Conservation (phyloP, 2,797 vertebrate genomes). For the Enteromius trimaculatus region DNA sequence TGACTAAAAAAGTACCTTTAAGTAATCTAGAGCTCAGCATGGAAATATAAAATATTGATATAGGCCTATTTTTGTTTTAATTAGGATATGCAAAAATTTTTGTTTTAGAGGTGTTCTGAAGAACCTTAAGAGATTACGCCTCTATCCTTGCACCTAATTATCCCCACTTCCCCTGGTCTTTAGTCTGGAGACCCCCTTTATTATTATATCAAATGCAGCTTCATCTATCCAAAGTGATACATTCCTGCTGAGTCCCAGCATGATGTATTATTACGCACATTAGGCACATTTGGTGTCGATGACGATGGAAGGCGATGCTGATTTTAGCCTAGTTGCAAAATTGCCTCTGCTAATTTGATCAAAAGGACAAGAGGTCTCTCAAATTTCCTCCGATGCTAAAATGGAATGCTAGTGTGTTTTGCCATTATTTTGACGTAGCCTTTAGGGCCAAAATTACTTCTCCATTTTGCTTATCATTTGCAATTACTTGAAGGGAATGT, state of each 20-base stretch:
- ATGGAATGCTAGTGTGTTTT: slow-evolving; percentile 60
- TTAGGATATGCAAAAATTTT: not conserved
- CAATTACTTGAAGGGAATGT: slow-evolving; percentile 6
- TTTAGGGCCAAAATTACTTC: slow-evolving; percentile 39
- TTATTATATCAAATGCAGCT: slow-evolving; percentile 18
- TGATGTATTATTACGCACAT: slow-evolving; percentile 67
- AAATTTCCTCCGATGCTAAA: slow-evolving; percentile 63
- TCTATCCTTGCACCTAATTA: slow-evolving; percentile 13
- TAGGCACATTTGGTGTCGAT: slow-evolving; percentile 63
- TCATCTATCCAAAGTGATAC: slow-evolving; percentile 45
- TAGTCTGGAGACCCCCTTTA: slow-evolving; percentile 44
- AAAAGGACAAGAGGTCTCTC: slow-evolving; percentile 60
- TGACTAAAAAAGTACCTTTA: not conserved
- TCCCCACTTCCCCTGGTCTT: slow-evolving; percentile 1
- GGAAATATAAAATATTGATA: not conserved
- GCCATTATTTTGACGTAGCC: slow-evolving; percentile 14
- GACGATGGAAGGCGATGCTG: slow-evolving; percentile 64
- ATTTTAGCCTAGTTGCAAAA: slow-evolving; percentile 67
- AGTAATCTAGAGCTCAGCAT: not conserved
- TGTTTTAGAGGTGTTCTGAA: not conserved
- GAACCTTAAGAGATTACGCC: not conserved
- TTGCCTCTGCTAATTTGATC: slow-evolving; percentile 65
- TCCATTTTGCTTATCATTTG: not conserved
- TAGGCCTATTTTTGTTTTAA: not conserved
- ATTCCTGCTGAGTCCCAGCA: slow-evolving; percentile 52